Conservation (phyloP, 2,888 invertebrate genomes). For the Synanthedon myopaeformis region DNA sequence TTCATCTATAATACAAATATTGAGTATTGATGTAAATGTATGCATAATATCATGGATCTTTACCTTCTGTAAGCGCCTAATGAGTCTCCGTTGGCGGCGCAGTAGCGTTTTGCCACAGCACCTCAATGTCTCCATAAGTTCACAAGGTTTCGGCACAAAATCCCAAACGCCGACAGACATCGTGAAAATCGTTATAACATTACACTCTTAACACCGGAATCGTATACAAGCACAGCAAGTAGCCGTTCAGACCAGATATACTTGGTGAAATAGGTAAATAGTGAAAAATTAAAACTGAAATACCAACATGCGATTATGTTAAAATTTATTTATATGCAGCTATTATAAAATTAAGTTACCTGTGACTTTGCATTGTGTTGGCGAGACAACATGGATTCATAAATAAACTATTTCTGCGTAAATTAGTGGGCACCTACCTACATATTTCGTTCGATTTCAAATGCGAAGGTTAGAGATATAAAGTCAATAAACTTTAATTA, state of each 20-base stretch:
- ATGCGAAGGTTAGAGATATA: no score
- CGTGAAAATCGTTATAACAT: conserved; percentile 2
- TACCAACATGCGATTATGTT: not conserved
- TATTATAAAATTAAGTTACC: not conserved
- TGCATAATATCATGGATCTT: not conserved
- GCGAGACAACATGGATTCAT: not conserved
- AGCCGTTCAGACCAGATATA: not conserved
- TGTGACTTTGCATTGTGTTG: not conserved
- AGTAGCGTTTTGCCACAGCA: conserved; percentile 62
- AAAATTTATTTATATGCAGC: no score
- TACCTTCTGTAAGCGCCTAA: conserved; percentile 63
- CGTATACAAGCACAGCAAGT: no score
- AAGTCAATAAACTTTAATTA: no score
- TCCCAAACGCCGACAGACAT: conserved; percentile 26
- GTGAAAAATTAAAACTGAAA: not conserved
- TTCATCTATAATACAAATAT: no score
- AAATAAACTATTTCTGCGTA: no score
- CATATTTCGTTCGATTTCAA: no score
- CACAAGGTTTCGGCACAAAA: conserved; percentile 51
- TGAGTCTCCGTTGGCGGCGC: conserved; percentile 52
- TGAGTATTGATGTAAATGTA: no score
- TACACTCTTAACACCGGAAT: conserved; percentile 16
- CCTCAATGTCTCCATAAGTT: conserved; percentile 59
- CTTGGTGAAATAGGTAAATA: not conserved
- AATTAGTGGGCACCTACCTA: no score